A percentile compares a stretch with the other conserved stretches of the same genome.
Evolutionary conservation across 2,113 vertebrate genomes (phyloP).

Genomic region (Macrotis lagotis): DNA sequence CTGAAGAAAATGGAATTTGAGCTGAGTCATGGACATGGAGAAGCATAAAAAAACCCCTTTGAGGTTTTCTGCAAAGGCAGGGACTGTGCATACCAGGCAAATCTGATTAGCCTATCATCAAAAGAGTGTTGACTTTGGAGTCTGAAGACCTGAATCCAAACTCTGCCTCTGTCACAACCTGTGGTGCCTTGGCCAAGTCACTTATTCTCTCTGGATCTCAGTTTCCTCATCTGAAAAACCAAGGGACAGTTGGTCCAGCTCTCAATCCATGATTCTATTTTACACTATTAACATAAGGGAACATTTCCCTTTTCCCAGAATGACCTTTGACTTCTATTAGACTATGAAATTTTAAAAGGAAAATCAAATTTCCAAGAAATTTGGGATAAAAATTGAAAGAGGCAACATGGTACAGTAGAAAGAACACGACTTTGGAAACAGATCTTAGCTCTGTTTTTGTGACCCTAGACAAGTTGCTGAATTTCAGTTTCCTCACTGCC

Average conservation of each 20-base stretch:
- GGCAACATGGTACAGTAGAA: neutral
- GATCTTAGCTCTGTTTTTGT: neutral
- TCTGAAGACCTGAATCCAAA: neutral
- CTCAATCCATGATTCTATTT: neutral
- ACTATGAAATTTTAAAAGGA: neutral
- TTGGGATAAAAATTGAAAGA: constrained; percentile 8
- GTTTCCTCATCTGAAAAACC: neutral
- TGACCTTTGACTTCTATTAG: neutral
- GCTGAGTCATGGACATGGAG: neutral
- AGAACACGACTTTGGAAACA: neutral
- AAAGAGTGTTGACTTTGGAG: neutral
- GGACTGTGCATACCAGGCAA: neutral
- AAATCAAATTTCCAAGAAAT: neutral
- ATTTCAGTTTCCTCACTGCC: neutral
- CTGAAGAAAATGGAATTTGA: neutral
- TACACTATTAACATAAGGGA: neutral
- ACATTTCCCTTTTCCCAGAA: neutral
- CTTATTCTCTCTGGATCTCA: neutral
- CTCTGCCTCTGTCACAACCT: neutral
- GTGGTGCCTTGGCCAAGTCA: neutral
- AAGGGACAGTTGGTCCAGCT: neutral
- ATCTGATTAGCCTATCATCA: neutral
- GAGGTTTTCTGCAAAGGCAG: rapidly evolving
- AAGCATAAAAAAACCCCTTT: neutral
- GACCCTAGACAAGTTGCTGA: neutral